Evolutionary conservation across 2,797 vertebrate species (phyloP).

Genomic region (Acrocephalus scirpaceus): DNA sequence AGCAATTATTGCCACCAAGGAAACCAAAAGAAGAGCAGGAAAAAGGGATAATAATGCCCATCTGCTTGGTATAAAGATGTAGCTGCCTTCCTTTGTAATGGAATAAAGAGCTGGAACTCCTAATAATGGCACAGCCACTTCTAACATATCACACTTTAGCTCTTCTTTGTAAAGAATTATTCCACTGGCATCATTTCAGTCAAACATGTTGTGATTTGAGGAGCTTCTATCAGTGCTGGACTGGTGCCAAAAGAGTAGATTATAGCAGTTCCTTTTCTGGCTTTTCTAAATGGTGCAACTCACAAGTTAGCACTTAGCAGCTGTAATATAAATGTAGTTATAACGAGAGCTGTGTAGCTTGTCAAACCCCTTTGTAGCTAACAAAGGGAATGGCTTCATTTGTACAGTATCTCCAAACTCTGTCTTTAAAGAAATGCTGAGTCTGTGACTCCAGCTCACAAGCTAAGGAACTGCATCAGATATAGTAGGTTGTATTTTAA

Average conservation of each 20-base stretch:
- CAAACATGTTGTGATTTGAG: slow-evolving; percentile 36
- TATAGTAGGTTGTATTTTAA: background rate
- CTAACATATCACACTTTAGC: background rate
- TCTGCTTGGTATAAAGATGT: background rate
- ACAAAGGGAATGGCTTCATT: background rate
- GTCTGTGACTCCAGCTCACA: background rate
- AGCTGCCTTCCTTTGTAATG: background rate
- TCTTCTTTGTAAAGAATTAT: slow-evolving; percentile 16
- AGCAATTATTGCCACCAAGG: slow-evolving; percentile 14
- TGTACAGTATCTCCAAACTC: background rate
- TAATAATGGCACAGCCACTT: background rate
- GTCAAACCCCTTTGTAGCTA: slow-evolving; percentile 14
- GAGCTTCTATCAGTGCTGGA: slow-evolving; percentile 33
- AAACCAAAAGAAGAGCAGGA: background rate
- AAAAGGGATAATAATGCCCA: background rate
- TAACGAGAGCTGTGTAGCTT: background rate
- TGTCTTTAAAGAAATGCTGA: background rate
- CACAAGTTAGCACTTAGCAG: slow-evolving; percentile 20
- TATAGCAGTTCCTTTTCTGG: slow-evolving; percentile 15
- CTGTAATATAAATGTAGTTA: background rate
- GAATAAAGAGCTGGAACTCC: slow-evolving; percentile 15
- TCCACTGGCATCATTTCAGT: slow-evolving; percentile 44
- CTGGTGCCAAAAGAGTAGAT: slow-evolving; percentile 26
- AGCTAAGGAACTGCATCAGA: background rate
- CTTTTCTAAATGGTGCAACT: slow-evolving; percentile 18